Base-by-base conservation (phyloP, 2,797 vertebrate genomes). In the Erethizon dorsatum region DNA sequence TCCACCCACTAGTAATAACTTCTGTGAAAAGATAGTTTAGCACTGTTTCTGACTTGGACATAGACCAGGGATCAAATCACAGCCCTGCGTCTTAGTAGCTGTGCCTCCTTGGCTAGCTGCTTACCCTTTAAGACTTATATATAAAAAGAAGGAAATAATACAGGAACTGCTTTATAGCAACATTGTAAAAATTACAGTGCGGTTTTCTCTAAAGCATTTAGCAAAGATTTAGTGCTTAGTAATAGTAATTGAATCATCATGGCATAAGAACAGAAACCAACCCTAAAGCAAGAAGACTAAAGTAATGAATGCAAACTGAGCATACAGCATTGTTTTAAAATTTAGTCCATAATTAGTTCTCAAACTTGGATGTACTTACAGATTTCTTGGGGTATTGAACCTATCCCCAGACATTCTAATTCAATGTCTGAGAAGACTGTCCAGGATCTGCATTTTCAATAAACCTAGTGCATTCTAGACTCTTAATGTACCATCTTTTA, bases 111-210 rank as follows among this genome's bases (percentile, higher is more conserved):
- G 73, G 14, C 2, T 47, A 13, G 50, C 77, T 77, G 37, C 24
- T 85, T 85, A 31, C 41, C 12, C 28, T 79, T 50, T 89, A 73
- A 54, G 9, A 18, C 22, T 86, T 65, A 37, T 47, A 31, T 61
- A 3, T 61, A 79, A 54, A 78, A 54, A 41, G 18, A 78, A 82
- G 24, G 47, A 67, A 54, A 61, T 71, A 71, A 67, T 69, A 15
- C 52, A n/a, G 15, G 18, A 41, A 71, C 18, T 71, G 18, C 18
- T 71, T 20, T 41, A 71, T 71, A 71, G 67, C 3, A 57, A 33
- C 45, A 45, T 61, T 94, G 8, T 94, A 31, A 91, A 54, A 67
- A 73, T 67, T 94, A 50, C 94, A 31, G 54, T 45, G 41, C 37
- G 3, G 0, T 83, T 88, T 31, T 45, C 13, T 45, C 31, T 88